Evolutionary conservation across 2,797 vertebrate species (phyloP), one percentile per base, ranked within the genome.

Genomic region (Danio albolineatus): DNA sequence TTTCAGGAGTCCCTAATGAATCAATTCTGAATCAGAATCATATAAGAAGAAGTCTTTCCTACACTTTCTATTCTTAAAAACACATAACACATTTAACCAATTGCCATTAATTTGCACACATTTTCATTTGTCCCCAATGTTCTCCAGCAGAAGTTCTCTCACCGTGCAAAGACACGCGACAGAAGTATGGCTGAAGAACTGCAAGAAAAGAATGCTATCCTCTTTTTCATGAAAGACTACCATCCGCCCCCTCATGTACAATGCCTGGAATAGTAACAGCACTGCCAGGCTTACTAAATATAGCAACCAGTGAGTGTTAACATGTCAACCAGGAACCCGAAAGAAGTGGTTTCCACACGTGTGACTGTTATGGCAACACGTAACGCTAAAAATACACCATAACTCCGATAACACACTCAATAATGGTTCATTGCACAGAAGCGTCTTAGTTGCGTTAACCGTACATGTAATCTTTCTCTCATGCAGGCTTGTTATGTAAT

Each of bases 181-280:
- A 61, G 10, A 82, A 90, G 86, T 80, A 84, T 86, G 21, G 70
- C 71, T 74, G 67, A 86, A 88, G 87, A 89, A 87, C 83, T 85
- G 88, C 75, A 78, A 88, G 86, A 88, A 84, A 83, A 72, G 78
- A 89, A 88, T 79, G 85, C 90, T 90, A 86, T 86, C 70, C 82
- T 88, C 78, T 79, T 83, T 87, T 90, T 84, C 85, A 83, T 85
- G 83, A 82, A 83, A 83, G 82, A 79, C 83, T 76, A 73, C 75
- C 75, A 77, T 77, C 90, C 89, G 88, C 93, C 93, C 92, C 90
- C 92, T 92, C 92, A 89, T 91, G 92, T 92, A 91, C 91, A 90
- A 90, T 82, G 91, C 93, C 91, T 89, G 91, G 91, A 94, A 94
- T 94, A 94, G 94, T 93, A 93, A 93, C 93, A 93, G 89, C 90